Base-by-base conservation (phyloP, 1,140 invertebrate species). In the Bursaphelenchus mucronatus region DNA sequence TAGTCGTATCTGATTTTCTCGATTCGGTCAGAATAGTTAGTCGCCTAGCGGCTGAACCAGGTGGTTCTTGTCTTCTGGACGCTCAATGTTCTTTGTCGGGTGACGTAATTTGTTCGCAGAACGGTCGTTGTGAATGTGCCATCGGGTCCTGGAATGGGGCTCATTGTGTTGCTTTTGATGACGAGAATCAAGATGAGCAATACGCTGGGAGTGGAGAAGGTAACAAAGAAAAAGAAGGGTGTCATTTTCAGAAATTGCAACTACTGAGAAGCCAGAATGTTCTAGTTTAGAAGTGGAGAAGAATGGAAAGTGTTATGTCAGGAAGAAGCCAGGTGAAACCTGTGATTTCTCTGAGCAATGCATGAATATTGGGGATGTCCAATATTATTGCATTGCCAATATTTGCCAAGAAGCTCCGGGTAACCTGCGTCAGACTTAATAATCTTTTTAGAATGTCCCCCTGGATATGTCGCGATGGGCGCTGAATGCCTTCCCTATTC, bases 311-410 rank as follows among this genome's bases (percentile, higher is more conserved):
- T 63, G 61, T 39, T 63, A 63, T 58, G 30, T 61, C n/a, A 39
- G 69, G 15, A 56, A 71, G 53, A 69, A 61, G 49, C 73, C 69
- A 0, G 69, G 69, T 15, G 73, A 70, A 47, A 21, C 50, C 10
- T 70, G 69, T 53, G 11, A 65, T 10, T 43, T 17, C 67, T 45
- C 73, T 21, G 68, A 73, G 15, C 66, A 70, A 46, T 70, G 69
- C 39, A 66, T 68, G n/a, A 62, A 74, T 45, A 56, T 65, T 0
- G 71, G 73, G 2, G 13, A 43, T 1, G 55, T 46, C n/a, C 46
- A 74, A 40, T 70, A 76, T 45, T 70, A 70, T 54, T 70, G 69
- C 54, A 70, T 70, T 11, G 66, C 49, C 11, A 75, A 68, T 17
- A 13, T 74, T 13, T 70, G 69, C 47, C 64, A 75, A 40, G 15